Percentiles rank a stretch among this genome's conserved stretches.
These are phyloP conservation scores for Lota lota DNA, from an alignment of 2,113 vertebrate genomes.

Conservation along the genomic window DNA sequence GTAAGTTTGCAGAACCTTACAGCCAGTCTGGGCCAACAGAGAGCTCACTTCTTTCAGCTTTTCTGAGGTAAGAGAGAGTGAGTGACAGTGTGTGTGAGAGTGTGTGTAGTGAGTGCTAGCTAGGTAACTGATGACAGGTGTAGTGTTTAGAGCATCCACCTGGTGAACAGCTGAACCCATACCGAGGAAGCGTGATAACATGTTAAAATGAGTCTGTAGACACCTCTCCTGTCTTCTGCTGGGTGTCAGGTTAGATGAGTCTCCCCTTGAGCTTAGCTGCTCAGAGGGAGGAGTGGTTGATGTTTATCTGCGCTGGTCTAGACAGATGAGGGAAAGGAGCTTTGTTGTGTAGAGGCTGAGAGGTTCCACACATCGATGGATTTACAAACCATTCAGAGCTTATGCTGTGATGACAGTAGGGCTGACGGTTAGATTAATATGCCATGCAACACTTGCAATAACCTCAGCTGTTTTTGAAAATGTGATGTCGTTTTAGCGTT, in stretches of 20 bases:
- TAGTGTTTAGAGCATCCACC: conserved; percentile 20
- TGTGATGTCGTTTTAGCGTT: not conserved
- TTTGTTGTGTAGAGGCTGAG: too few relatives aligned
- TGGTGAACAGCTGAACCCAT: conserved; percentile 31
- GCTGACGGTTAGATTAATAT: too few relatives aligned
- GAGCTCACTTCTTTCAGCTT: conserved; percentile 78
- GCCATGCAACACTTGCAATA: too few relatives aligned
- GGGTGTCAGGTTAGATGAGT: not conserved
- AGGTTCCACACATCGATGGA: too few relatives aligned
- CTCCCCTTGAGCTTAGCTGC: too few relatives aligned
- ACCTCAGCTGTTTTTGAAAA: too few relatives aligned
- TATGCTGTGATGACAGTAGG: too few relatives aligned
- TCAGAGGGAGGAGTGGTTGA: too few relatives aligned
- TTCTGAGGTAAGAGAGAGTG: conserved; percentile 79
- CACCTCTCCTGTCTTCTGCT: conserved; percentile 16
- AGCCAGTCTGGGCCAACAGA: conserved; percentile 75
- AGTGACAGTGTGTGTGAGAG: conserved; percentile 28
- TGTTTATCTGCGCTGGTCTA: too few relatives aligned
- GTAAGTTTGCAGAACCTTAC: conserved; percentile 77
- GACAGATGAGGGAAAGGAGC: too few relatives aligned
- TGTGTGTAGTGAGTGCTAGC: conserved; percentile 12
- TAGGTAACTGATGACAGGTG: conserved; percentile 24
- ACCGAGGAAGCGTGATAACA: conserved; percentile 45
- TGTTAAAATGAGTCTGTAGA: conserved; percentile 18
- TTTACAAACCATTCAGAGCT: too few relatives aligned